Evolutionary conservation across 2,888 invertebrate species (phyloP), one percentile per base, ranked within the genome.

Genomic region (Lithophane leautieri): DNA sequence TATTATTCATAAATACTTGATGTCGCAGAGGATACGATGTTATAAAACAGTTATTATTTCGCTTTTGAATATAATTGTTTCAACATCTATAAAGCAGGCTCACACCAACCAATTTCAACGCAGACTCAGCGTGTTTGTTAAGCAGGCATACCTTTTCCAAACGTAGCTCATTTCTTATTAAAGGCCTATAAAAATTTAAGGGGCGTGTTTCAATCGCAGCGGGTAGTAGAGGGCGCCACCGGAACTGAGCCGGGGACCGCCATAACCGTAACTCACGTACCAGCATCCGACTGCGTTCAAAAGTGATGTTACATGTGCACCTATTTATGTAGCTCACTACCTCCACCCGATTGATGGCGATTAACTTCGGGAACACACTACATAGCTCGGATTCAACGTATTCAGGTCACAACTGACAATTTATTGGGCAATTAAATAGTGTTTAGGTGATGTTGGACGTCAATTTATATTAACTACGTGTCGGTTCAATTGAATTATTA

Each of bases 181-280:
- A 88, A 87, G 79, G 70, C 73, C 76, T 76, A 87, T 87, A 88
- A 87, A 87, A 86, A 81, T 78, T 79, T 81, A 87, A 86, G 82
- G 70, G 79, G 73, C 66, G 74, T 80, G 86, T 89, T 90, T 88
- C 90, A 90, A 90, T 91, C 88, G 88, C 79, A 79, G 86, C 91
- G 92, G 92, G 92, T 92, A 91, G 90, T 90, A 88, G 89, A 90
- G 92, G 89, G 89, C 85, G 88, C 86, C 86, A 89, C 90, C 90
- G 91, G 92, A 92, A 91, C 90, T 89, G 81, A 84, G 84, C 86
- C 82, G 83, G 83, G 83, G 87, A 88, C 89, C 90, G 89, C 92
- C 83, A 93, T 94, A 93, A 94, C 90, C 94, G 91, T 94, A 94
- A 93, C 92, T 94, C 94, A 94, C 90, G 89, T 84, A 89, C 84